Evolutionary conservation across 2,797 vertebrate genomes (phyloP).

Genomic region (Anolis apletophallus): DNA sequence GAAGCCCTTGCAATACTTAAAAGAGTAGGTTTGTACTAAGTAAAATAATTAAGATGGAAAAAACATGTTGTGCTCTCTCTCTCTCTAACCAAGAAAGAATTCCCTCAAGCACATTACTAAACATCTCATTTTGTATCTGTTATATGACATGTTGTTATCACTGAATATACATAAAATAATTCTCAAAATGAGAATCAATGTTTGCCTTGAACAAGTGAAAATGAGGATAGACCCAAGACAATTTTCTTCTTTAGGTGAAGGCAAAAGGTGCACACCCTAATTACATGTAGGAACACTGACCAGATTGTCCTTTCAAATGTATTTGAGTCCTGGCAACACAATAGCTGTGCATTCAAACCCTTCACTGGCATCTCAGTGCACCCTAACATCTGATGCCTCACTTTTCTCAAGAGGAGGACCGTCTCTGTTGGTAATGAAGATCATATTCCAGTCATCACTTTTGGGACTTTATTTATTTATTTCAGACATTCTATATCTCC

Average conservation of each 20-base stretch:
- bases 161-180: constrained; percentile 60
- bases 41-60: constrained; percentile 29
- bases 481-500: too few relatives aligned
- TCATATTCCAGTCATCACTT: constrained; percentile 52
- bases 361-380: background rate
- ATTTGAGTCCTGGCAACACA: background rate
- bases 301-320: background rate
- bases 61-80: constrained; percentile 36
- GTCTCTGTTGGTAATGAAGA: constrained; percentile 41
- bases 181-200: constrained; percentile 41
- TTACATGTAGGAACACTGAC: background rate
- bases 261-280: too few relatives aligned
- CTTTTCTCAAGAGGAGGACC: background rate
- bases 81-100: constrained; percentile 19
- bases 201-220: constrained; percentile 14
- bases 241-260: background rate
- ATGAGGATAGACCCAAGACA: background rate
- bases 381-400: background rate
- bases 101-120: constrained; percentile 29
- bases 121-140: constrained; percentile 27
- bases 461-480: too few relatives aligned
- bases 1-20: constrained; percentile 35
- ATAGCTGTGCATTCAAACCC: background rate
- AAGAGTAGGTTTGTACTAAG: constrained; percentile 19
- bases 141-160: constrained; percentile 31